Base-by-base conservation (phyloP, 2,888 invertebrate genomes). In the Apodemia duryi region DNA sequence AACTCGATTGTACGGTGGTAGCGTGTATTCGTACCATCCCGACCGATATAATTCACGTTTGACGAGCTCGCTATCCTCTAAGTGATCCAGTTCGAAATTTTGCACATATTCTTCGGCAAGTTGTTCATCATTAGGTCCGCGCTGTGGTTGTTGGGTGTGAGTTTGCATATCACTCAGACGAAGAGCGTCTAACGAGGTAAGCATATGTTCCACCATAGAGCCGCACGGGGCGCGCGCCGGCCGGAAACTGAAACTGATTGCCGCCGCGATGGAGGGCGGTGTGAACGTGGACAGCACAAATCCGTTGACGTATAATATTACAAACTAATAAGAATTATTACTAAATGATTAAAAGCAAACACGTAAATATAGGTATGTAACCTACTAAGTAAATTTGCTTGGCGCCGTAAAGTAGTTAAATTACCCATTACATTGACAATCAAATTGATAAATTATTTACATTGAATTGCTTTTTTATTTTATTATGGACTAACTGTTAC, bases 61-160 rank as follows among this genome's bases (percentile, higher is more conserved):
- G 65, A 97, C 96, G 64, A 85, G 81, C 68, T 89, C 79, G 67
- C 95, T 94, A 74, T 96, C 96, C 80, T 96, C 97, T 69, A 97
- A 93, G 81, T 97, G 97, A 80, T 97, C 97, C 77, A 98, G 94
- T 75, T 97, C 97, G 82, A 98, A 98, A 83, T 97, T 97, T 90
- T 97, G 96, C 72, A 98, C 97, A 90, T 97, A 97, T 84, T 97
- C 97, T 82, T 97, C 97, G 70, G 96, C 97, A 80, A 97, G 94
- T 82, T 96, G 95, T 77, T 95, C 91, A 67, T 91, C 91, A 68
- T 87, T 90, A 70, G 78, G 77, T 41, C 86, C 88, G 71, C 85
- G 86, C 71, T 88, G 86, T 60, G 87, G 86, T 74, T 86, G 88
- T 72, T 89, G 88, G 68, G 90, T 90, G 82, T 88, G 85, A 83